Percentiles rank a stretch among this genome's conserved stretches.
Conservation (phyloP, 1,140 invertebrate species). For the Lineus longissimus region DNA sequence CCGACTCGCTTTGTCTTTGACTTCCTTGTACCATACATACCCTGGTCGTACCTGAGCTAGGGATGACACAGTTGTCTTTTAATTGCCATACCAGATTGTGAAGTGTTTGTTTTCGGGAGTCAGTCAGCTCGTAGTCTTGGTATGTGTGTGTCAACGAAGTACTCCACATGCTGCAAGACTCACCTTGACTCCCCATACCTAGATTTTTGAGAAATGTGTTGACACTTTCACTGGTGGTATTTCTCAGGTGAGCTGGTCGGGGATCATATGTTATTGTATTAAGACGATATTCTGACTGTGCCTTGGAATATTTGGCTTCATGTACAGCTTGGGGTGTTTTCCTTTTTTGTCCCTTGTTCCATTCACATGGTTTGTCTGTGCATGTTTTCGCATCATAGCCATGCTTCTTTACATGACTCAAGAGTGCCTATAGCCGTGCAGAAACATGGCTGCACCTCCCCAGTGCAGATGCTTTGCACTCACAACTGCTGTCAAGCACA, state of each 20-base stretch:
- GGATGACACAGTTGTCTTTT: neutral
- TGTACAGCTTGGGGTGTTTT: neutral
- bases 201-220: neutral
- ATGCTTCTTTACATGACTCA: neutral
- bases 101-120: neutral
- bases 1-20: neutral
- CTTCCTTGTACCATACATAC: neutral
- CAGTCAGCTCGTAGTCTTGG: neutral
- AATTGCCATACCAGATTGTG: neutral
- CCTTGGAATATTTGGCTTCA: neutral
- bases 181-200: neutral
- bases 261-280: neutral
- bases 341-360: neutral
- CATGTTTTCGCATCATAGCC: neutral
- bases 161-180: neutral
- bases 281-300: neutral
- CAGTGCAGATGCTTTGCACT: conserved; percentile 1
- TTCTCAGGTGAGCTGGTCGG: neutral
- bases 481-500: neutral
- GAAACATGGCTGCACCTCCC: neutral
- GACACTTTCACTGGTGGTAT: neutral
- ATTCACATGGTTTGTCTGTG: neutral
- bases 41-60: neutral
- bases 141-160: neutral
- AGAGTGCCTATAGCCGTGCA: neutral